Evolutionary conservation across 2,888 invertebrate genomes (phyloP).

Genomic region (Lomographa bimaculata): DNA sequence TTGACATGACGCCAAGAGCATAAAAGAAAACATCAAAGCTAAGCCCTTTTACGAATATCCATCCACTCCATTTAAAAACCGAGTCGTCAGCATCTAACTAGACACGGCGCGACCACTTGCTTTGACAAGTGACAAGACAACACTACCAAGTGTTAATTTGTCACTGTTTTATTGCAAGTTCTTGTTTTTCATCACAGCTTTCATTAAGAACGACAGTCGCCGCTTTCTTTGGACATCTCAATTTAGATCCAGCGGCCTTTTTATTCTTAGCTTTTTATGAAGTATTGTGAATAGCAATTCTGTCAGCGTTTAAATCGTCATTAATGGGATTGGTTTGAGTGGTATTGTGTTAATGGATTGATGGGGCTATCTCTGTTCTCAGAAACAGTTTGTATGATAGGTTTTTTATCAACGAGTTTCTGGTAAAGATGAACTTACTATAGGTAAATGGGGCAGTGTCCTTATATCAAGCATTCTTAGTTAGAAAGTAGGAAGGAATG

Average conservation of each 20-base stretch:
- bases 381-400: constrained; percentile 18
- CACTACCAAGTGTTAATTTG: constrained; percentile 45
- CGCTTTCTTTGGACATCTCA: constrained; percentile 32
- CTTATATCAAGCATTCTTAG: too few relatives aligned
- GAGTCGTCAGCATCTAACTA: constrained; percentile 36
- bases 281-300: constrained; percentile 14
- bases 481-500: too few relatives aligned
- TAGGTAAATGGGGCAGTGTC: too few relatives aligned
- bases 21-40: constrained; percentile 8
- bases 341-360: constrained; percentile 18
- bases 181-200: constrained; percentile 26
- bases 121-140: constrained; percentile 50
- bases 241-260: constrained; percentile 29
- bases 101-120: constrained; percentile 33
- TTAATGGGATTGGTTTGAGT: constrained; percentile 24
- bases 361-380: constrained; percentile 18
- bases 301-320: constrained; percentile 34
- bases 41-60: constrained; percentile 18
- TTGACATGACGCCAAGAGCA: constrained; percentile 8
- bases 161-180: constrained; percentile 37
- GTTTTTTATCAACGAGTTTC: constrained; percentile 9
- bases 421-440: background rate
- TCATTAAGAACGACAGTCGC: constrained; percentile 34
- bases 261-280: constrained; percentile 20
- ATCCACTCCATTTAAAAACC: constrained; percentile 22